Percentiles rank a stretch among this genome's conserved stretches.
These are phyloP conservation scores for Clarias batrachus DNA, from an alignment of 2,113 vertebrate species.

Conservation along the genomic window DNA sequence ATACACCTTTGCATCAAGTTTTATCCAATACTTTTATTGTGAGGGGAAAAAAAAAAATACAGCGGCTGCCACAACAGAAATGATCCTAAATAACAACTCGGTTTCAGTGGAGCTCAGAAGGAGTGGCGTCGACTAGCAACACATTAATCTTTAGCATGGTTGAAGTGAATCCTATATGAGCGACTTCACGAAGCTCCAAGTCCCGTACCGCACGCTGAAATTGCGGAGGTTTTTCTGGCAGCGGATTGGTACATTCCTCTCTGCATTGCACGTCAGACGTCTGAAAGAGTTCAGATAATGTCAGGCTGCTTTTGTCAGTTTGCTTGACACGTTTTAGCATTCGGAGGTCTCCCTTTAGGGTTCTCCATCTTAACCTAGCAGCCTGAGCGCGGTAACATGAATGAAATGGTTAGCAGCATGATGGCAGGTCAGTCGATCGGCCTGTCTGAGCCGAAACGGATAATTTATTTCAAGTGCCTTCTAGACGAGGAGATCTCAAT, in stretches of 20 bases:
- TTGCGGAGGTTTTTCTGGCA: background rate
- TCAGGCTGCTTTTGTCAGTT: background rate
- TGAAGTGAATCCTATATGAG: background rate
- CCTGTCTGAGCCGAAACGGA: background rate
- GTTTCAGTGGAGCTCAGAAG: background rate
- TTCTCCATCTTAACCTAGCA: slow-evolving; percentile 1
- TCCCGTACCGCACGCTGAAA: background rate
- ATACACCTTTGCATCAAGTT: background rate
- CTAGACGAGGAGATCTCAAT: background rate
- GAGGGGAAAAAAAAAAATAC: slow-evolving; percentile 35
- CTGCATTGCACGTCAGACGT: background rate
- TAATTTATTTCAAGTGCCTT: background rate
- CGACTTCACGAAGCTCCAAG: background rate
- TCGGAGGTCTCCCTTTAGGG: background rate
- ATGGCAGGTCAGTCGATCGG: background rate
- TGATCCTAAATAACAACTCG: slow-evolving; percentile 18
- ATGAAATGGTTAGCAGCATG: slow-evolving; percentile 25
- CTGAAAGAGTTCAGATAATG: background rate
- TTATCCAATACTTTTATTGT: slow-evolving; percentile 56
- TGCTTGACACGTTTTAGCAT: background rate
- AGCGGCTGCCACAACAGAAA: slow-evolving; percentile 37
- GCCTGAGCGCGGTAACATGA: background rate
- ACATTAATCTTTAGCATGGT: background rate
- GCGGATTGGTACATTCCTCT: background rate
- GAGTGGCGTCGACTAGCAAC: background rate